phyloP scores from a whole-genome alignment of 2,888 invertebrate species.

The Bunonema sp. region DNA sequence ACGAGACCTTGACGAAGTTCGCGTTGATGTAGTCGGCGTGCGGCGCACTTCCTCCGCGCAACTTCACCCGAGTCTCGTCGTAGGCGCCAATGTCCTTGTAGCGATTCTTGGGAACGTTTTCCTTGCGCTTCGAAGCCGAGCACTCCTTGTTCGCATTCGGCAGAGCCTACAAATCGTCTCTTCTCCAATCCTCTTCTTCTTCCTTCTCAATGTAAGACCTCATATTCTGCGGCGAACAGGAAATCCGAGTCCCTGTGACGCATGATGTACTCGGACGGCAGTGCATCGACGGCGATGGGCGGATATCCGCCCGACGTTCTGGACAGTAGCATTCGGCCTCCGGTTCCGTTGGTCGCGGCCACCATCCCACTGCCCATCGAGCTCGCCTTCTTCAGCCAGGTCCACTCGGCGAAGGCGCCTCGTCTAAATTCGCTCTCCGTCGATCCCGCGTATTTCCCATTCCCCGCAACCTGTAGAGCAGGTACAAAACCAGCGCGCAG shows the following conservation, averaged over 20 bases:
- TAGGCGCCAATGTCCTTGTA: slow-evolving; percentile 50
- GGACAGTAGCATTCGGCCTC: slow-evolving; percentile 7
- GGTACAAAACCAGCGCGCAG: too few species aligned
- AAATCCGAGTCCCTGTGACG: slow-evolving; percentile 41
- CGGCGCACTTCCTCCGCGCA: slow-evolving; percentile 12
- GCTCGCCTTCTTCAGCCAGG: too few species aligned
- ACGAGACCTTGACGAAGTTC: slow-evolving; percentile 46
- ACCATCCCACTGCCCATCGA: too few species aligned
- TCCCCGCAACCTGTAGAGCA: slow-evolving; percentile 18
- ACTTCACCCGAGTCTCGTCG: slow-evolving; percentile 48
- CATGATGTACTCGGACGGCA: slow-evolving; percentile 31
- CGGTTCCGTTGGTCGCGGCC: too few species aligned
- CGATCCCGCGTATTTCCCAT: too few species aligned
- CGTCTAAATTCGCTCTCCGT: too few species aligned
- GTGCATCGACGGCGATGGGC: slow-evolving; percentile 31
- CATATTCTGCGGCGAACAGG: slow-evolving; percentile 39
- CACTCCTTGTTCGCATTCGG: slow-evolving; percentile 25
- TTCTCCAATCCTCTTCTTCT: neutral
- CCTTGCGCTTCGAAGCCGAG: slow-evolving; percentile 26
- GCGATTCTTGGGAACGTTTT: slow-evolving; percentile 35
- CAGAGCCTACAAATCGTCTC: slow-evolving; percentile 12
- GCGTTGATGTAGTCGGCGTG: slow-evolving; percentile 50
- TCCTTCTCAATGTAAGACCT: slow-evolving; percentile 8
- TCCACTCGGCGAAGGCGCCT: too few species aligned
- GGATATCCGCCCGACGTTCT: slow-evolving; percentile 5